Percentiles rank a stretch among this genome's conserved stretches.
Evolutionary conservation across 1,140 invertebrate genomes (phyloP).

Genomic region (Caerostris extrusa): DNA sequence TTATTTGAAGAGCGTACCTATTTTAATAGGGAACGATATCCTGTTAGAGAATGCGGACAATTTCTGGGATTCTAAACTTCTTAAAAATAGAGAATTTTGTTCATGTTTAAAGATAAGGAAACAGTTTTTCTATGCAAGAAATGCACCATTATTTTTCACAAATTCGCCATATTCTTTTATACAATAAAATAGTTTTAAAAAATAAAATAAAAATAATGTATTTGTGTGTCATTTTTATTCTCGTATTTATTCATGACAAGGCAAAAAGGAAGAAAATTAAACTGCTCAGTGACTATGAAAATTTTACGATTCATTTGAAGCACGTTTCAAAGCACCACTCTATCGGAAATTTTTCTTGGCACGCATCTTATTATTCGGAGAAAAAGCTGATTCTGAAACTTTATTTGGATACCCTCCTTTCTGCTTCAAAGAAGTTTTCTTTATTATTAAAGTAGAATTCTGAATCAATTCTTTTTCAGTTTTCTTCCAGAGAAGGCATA

Average conservation of each 20-base stretch:
- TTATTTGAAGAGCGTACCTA: neutral
- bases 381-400: conserved; percentile 1
- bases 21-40: neutral
- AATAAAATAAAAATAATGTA: neutral
- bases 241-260: neutral
- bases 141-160: neutral
- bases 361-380: conserved; percentile 3
- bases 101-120: neutral
- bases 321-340: neutral
- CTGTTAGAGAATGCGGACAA: neutral
- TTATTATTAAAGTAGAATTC: conserved; percentile 15
- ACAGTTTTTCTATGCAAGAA: neutral
- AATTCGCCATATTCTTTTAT: no score
- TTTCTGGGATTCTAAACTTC: neutral
- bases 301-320: conserved; percentile 20
- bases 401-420: conserved; percentile 21
- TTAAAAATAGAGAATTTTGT: neutral
- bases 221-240: neutral
- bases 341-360: conserved; percentile 20
- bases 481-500: conserved; percentile 9
- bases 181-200: neutral
- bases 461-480: conserved; percentile 26
- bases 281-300: conserved; percentile 1
- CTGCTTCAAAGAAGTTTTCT: conserved; percentile 12
- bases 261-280: neutral